phyloP scores from a whole-genome alignment of 2,113 vertebrate species.

The Apodemus sylvaticus region DNA sequence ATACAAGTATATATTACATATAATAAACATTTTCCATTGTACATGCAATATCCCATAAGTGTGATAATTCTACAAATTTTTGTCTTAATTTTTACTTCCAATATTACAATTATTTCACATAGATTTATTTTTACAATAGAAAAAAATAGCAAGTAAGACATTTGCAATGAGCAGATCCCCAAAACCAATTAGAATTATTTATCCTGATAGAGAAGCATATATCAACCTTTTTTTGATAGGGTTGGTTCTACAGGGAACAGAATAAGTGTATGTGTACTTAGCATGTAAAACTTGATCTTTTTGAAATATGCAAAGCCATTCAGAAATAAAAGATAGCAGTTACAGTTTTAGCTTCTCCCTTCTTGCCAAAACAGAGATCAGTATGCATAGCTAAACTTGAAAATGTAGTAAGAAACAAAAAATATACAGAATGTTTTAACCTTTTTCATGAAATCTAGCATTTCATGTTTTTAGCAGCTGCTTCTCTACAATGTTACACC shows the following conservation, averaged over 20 bases:
- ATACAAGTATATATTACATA: no score
- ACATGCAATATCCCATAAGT: no score
- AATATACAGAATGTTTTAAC: conserved; percentile 25
- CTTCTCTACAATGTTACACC: no score
- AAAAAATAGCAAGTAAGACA: background rate
- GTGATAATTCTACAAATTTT: no score
- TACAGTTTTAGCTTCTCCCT: conserved; percentile 40
- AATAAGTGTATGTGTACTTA: background rate
- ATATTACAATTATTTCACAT: background rate
- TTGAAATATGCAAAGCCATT: conserved; percentile 3
- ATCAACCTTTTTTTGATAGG: background rate
- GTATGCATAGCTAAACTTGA: conserved; percentile 6
- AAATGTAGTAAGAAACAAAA: conserved; percentile 20
- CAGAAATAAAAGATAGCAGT: conserved; percentile 35
- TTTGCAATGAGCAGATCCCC: background rate
- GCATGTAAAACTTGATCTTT: background rate
- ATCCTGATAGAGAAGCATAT: background rate
- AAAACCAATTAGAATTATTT: background rate
- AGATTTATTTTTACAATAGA: background rate
- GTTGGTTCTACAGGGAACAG: conserved; percentile 14
- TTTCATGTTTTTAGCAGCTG: background rate
- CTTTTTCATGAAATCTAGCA: background rate
- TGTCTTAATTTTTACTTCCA: background rate
- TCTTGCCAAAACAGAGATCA: conserved; percentile 36
- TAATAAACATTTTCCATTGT: no score